Evolutionary conservation across 1,140 invertebrate species (phyloP).

Genomic region (Atta texana): DNA sequence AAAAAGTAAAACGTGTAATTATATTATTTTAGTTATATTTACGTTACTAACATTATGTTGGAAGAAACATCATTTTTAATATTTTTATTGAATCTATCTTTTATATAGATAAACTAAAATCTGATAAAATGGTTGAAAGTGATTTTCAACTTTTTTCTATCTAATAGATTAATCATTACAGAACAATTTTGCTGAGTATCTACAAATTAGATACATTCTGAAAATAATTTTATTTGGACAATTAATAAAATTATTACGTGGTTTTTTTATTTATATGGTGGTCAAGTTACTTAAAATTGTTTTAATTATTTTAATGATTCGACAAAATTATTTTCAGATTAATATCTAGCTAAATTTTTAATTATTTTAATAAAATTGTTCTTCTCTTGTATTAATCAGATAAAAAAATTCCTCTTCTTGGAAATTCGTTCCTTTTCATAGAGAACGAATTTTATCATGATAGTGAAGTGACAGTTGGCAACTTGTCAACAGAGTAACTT

Average conservation of each 20-base stretch:
- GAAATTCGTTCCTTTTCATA: neutral
- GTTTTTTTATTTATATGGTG: no score
- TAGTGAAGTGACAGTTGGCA: neutral
- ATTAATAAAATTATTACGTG: no score
- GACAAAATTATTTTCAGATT: no score
- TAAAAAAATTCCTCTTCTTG: neutral
- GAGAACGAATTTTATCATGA: neutral
- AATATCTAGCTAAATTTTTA: no score
- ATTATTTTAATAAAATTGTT: no score
- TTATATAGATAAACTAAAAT: neutral
- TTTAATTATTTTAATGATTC: no score
- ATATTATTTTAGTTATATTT: neutral
- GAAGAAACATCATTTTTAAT: neutral
- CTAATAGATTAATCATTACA: neutral
- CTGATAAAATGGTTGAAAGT: neutral
- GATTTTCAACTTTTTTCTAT: neutral
- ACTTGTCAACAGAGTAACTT: conserved; percentile 1
- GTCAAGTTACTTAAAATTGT: no score
- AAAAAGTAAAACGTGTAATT: neutral
- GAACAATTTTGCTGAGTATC: no score
- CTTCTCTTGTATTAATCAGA: neutral
- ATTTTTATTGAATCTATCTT: neutral
- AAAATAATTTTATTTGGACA: no score
- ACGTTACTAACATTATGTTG: neutral
- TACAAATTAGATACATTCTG: no score